These are phyloP conservation scores for Phymanthus crucifer DNA, from an alignment of 92 coral and sea anemone species.

Conservation along the genomic window DNA sequence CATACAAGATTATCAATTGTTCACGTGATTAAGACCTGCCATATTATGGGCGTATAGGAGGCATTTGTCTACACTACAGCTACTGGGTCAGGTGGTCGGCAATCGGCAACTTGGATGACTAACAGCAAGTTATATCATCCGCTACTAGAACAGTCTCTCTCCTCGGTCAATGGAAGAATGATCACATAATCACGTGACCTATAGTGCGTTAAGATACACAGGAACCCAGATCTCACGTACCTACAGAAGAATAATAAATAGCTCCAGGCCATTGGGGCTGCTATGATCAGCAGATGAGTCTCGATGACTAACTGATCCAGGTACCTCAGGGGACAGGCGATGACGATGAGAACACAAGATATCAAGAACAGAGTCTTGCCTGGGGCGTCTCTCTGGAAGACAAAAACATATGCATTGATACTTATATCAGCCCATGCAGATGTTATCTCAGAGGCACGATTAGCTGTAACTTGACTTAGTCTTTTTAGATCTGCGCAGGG, in stretches of 20 bases:
- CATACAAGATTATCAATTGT: neutral
- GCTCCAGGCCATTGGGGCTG: slow-evolving; percentile 94
- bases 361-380: slow-evolving; percentile 71
- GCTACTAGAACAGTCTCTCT: too few species aligned
- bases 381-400: slow-evolving; percentile 73
- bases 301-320: slow-evolving; percentile 54
- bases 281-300: slow-evolving; percentile 59
- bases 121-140: too few species aligned
- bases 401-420: neutral
- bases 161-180: too few species aligned
- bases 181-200: too few species aligned
- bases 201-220: too few species aligned
- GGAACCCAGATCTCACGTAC: slow-evolving; percentile 20
- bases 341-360: slow-evolving; percentile 67
- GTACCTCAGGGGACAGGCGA: slow-evolving; percentile 75
- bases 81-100: too few species aligned
- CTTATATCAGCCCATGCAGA: neutral
- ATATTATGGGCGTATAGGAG: too few species aligned
- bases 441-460: too few species aligned
- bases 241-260: slow-evolving; percentile 85
- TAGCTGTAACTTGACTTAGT: too few species aligned
- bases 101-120: too few species aligned
- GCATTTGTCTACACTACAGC: too few species aligned
- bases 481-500: too few species aligned
- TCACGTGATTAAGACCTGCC: neutral